Conservation (phyloP, 2,113 vertebrate genomes). For the Triplophysa rosa region DNA sequence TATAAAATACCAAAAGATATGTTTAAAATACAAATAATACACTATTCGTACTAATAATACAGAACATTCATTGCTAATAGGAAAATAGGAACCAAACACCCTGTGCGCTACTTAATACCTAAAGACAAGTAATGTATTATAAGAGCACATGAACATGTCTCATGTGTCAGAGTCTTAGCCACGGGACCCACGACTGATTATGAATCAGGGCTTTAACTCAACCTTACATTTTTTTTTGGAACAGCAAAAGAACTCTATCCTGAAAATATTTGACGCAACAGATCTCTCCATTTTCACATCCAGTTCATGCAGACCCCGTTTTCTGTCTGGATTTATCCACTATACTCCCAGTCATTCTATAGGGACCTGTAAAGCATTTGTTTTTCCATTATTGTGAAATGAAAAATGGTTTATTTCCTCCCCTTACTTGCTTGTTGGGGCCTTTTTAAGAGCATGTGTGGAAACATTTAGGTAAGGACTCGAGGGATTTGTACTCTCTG, state of each 20-base stretch:
- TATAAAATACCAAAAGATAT: too few relatives aligned
- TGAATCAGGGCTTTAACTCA: not conserved
- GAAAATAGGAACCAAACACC: not conserved
- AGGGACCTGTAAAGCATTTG: constrained; percentile 19
- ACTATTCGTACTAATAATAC: too few relatives aligned
- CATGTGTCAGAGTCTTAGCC: constrained; percentile 1
- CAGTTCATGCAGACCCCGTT: not conserved
- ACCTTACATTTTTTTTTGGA: not conserved
- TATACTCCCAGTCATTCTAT: not conserved
- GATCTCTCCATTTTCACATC: not conserved
- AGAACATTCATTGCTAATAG: not conserved
- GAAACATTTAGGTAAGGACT: constrained; percentile 26
- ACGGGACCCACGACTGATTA: not conserved
- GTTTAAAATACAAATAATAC: too few relatives aligned
- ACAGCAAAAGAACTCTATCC: not conserved
- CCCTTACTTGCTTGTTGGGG: not conserved
- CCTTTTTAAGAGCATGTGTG: constrained; percentile 8
- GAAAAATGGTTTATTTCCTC: not conserved
- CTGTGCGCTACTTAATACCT: not conserved
- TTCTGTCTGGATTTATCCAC: not conserved
- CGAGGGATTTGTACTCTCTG: not conserved
- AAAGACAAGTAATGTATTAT: constrained; percentile 23
- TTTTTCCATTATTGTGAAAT: not conserved
- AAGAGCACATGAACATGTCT: not conserved
- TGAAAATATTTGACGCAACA: not conserved